Conservation (phyloP, 2,797 vertebrate species). For the Argentina silus region DNA sequence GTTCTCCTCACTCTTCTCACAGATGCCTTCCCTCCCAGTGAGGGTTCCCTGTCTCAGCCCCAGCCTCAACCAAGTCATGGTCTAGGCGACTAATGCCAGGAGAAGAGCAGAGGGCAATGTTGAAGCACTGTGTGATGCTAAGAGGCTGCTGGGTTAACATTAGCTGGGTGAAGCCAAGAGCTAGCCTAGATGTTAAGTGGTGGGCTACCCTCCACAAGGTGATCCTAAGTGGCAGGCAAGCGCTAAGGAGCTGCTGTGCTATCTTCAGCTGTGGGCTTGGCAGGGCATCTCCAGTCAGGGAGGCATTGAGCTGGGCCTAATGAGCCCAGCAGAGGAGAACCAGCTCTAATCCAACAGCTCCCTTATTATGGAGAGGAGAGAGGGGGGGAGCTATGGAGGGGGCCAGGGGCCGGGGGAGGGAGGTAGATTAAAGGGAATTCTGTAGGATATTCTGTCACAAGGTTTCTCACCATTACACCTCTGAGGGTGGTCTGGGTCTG, state of each 20-base stretch:
- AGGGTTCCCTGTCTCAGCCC: too few relatives aligned
- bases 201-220: background rate
- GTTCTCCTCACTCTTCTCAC: too few relatives aligned
- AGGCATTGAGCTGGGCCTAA: constrained; percentile 21
- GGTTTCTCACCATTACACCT: background rate
- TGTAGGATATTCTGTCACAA: constrained; percentile 16
- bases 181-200: background rate
- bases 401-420: constrained; percentile 25
- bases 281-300: background rate
- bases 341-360: background rate
- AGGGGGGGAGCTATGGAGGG: constrained; percentile 14
- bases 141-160: too few relatives aligned
- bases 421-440: constrained; percentile 39
- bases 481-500: constrained; percentile 3
- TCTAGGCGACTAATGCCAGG: too few relatives aligned
- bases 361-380: background rate
- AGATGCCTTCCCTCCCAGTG: too few relatives aligned
- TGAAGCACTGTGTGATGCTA: too few relatives aligned
- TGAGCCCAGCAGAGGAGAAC: constrained; percentile 35
- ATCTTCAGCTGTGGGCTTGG: background rate
- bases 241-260: constrained; percentile 9
- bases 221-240: background rate
- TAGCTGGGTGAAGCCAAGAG: background rate
- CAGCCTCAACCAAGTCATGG: too few relatives aligned
- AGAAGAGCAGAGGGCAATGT: too few relatives aligned